Evolutionary conservation across 2,888 invertebrate genomes (phyloP).

Genomic region (Heterodera filipjevi): DNA sequence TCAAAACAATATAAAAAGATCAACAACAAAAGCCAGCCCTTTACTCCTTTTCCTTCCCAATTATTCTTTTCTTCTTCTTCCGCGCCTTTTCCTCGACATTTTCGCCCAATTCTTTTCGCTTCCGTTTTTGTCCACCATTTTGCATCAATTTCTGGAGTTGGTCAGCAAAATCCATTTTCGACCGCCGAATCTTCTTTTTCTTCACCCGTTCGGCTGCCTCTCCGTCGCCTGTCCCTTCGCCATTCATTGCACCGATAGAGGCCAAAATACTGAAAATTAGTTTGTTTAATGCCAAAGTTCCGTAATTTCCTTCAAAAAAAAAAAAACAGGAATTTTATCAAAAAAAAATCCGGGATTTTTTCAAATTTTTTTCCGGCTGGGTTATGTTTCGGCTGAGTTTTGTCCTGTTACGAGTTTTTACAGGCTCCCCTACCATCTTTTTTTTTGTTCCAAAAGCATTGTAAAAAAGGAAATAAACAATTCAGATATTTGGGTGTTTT

Average conservation of each 20-base stretch:
- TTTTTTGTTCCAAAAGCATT: no score
- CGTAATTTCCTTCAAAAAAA: no score
- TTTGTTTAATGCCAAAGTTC: background rate
- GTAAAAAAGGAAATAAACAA: no score
- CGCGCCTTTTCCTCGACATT: background rate
- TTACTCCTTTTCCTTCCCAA: background rate
- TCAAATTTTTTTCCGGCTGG: no score
- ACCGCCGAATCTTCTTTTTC: background rate
- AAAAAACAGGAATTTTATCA: no score
- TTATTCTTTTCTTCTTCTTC: background rate
- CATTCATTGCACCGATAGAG: constrained; percentile 13
- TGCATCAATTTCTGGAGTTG: background rate
- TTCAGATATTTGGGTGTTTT: no score
- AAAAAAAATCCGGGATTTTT: no score
- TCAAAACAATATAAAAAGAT: no score
- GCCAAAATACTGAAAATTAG: background rate
- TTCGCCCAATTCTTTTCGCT: background rate
- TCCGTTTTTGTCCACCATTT: background rate
- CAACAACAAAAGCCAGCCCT: no score
- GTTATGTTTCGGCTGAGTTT: no score
- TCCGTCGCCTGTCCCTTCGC: background rate
- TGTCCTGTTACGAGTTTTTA: no score
- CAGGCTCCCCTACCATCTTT: no score
- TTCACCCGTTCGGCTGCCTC: background rate
- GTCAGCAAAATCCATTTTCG: constrained; percentile 7